Evolutionary conservation across 2,113 vertebrate species (phyloP), one percentile per base, ranked within the genome.

Genomic region (Caloenas nicobarica): DNA sequence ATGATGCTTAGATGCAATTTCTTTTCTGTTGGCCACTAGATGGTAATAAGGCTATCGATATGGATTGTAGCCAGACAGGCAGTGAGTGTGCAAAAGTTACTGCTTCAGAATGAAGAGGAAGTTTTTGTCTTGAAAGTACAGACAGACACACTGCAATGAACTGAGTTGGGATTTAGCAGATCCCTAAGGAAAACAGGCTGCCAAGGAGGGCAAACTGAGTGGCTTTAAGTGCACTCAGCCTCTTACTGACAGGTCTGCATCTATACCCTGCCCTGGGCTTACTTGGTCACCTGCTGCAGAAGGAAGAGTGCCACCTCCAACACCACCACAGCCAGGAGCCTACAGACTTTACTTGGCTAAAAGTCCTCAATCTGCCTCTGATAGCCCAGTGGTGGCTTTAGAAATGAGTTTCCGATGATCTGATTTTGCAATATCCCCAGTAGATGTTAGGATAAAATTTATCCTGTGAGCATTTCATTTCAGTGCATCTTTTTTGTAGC

Each of bases 71-170:
- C 5, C 44, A 76, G 46, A 6, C 23, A 9, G 4, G 8, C 8
- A 76, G 10, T 0, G 7, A 44, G 26, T 2, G 0, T 28, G 16
- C 17, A 66, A 58, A 81, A 81, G 6, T 57, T 31, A 53, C 14
- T 44, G 33, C 21, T 81, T 83, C 68, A 38, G 88, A 83, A 77
- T 28, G 4, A 54, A 88, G 61, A 48, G 4, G 22, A 7, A 13
- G 22, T 2, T 57, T 88, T 44, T 64, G 12, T 56, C 44, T 61
- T 58, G 50, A 64, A n/a, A 78, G 10, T 82, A 73, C 12, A 76
- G 50, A n/a, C 5, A 38, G 16, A 21, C 9, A 88, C 92, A 42
- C 6, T 54, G 34, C 40, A 65, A 46, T 0, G 1, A 81, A 71
- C 1, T 73, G 29, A 89, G 29, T 1, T 78, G 29, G n/a, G 42